Conservation (phyloP, 2,888 invertebrate genomes). For the Lasius platythorax region DNA sequence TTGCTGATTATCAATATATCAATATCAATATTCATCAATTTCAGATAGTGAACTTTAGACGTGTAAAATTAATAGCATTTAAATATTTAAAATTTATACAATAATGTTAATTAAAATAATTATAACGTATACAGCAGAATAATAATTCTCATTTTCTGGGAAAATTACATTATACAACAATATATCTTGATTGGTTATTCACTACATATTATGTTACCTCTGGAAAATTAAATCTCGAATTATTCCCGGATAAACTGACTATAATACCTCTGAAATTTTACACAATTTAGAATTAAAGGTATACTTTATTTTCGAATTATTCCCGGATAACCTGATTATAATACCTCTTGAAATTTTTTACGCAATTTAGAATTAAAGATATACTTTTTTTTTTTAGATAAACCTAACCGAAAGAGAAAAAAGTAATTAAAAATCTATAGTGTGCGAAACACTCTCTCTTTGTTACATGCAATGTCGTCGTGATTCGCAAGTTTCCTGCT, state of each 20-base stretch:
- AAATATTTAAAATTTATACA: not conserved
- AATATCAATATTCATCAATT: slow-evolving; percentile 4
- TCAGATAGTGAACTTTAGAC: slow-evolving; percentile 5
- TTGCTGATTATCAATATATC: not conserved
- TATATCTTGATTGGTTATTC: not conserved
- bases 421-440: not conserved
- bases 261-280: not conserved
- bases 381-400: not conserved
- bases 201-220: not conserved
- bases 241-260: not conserved
- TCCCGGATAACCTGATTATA: too few species aligned
- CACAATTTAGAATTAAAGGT: not conserved
- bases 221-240: not conserved
- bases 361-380: too few species aligned
- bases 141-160: not conserved
- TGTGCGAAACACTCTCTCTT: not conserved
- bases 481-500: not conserved
- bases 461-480: not conserved
- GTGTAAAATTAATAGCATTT: not conserved
- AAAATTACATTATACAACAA: not conserved
- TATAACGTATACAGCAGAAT: not conserved
- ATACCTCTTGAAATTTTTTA: too few species aligned
- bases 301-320: too few species aligned
- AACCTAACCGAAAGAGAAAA: not conserved
- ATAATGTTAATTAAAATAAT: not conserved